Conservation (phyloP, 2,888 invertebrate genomes). For the Autographa pulchrina region DNA sequence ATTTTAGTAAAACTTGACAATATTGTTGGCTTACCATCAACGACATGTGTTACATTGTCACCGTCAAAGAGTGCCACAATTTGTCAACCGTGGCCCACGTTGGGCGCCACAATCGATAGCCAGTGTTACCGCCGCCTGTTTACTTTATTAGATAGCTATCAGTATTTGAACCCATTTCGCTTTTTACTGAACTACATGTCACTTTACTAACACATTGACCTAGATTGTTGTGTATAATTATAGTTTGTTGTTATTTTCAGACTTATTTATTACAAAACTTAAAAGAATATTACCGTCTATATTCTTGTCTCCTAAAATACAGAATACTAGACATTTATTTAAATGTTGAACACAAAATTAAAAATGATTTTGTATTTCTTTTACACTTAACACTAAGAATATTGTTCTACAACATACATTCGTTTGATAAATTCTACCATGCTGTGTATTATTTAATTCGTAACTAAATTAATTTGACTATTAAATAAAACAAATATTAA, state of each 20-base stretch:
- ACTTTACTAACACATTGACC: neutral
- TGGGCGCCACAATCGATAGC: constrained; percentile 2
- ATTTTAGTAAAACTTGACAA: neutral
- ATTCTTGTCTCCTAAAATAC: neutral
- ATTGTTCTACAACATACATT: too few species aligned
- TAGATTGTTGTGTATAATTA: neutral
- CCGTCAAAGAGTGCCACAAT: neutral
- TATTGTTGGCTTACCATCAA: neutral
- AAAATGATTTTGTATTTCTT: too few species aligned
- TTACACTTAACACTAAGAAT: too few species aligned
- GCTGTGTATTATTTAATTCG: too few species aligned
- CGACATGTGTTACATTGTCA: neutral
- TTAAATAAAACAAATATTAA: too few species aligned
- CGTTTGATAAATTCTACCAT: too few species aligned
- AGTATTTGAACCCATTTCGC: neutral
- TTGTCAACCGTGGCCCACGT: neutral
- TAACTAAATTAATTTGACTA: too few species aligned
- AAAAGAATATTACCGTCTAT: neutral
- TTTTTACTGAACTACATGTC: neutral
- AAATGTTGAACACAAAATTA: too few species aligned
- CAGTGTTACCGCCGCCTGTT: neutral
- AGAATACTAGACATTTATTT: too few species aligned
- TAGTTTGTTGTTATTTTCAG: neutral
- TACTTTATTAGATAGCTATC: constrained; percentile 1
- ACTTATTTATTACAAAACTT: neutral